Base-by-base conservation (phyloP, 1,140 invertebrate genomes). In the Thrips palmi region DNA sequence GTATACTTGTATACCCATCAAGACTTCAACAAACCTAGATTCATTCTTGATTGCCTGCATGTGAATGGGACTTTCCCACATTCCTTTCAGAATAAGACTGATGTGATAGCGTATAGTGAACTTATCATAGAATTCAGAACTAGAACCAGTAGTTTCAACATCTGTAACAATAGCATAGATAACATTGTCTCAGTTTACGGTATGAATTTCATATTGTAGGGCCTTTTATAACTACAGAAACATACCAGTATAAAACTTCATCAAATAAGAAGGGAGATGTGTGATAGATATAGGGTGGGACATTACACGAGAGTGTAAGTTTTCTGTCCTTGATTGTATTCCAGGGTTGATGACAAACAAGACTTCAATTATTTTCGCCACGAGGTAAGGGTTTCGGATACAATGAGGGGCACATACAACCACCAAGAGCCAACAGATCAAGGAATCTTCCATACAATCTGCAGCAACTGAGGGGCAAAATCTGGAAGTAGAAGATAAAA, bases 101-200 rank as follows among this genome's bases (percentile, higher is more conserved):
- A 97, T 94, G 52, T 94, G 87, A 63, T 96, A 96, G 43, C 89
- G 73, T 52, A 97, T 97, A 8, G 88, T 89, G 57, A 97, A 98
- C 63, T 97, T 98, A 60, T 97, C 93, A 54, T 97, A 98, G 61
- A 97, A 98, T 58, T 97, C 93, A 27, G 83, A 91, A 55, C 81
- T 89, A 34, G 93, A 85, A 15, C 93, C 93, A 8, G 91, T 97
- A 2, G 87, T 87, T 62, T 98, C 94, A 24, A 98, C 88, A 53
- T 97, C 91, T 48, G 51, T n/a, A 40, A 47, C 37, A 44, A 37
- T 48, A 38, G 37, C 37, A 27, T 45, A 37, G 8, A 33, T 33
- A 14, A 8, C 7, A 33, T 25, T 4, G 8, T 25, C 6, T 42
- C 7, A 7, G 4, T 18, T 6, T 17, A 31, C 19, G 12, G 42